Base-by-base conservation (phyloP, 2,888 invertebrate genomes). In the Cyrtodaria siliqua region DNA sequence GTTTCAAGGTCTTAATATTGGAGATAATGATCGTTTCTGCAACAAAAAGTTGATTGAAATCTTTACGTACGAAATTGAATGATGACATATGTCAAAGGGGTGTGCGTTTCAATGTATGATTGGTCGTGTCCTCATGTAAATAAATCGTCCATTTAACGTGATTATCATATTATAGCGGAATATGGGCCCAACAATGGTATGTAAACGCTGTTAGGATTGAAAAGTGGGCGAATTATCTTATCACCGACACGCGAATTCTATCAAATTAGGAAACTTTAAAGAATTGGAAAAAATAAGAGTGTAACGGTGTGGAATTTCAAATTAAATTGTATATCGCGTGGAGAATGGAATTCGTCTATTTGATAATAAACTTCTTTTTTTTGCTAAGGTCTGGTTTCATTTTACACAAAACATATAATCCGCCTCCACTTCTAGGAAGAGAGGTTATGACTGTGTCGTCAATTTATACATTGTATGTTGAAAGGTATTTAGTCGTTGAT, bases 11-110 rank as follows among this genome's bases (percentile, higher is more conserved):
- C 12, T 33, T 33, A 33, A 33, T 33, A 33, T 33, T 33, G 33
- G 6, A 12, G 33, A 33, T 33, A 33, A 33, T 33, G 33, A 33
- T 33, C 33, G 12, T 4, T 33, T 33, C 12, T 12, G 12, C 33
- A 12, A 33, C 33, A 33, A 33, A 33, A 33, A 33, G 6, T 33
- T 33, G 33, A 33, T 33, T 33, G 33, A 33, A 8, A 33, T n/a
- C 55, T 69, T 49, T 69, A 60, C 55, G 42, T 47, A 61, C 47
- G 52, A 60, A 61, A 69, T 69, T 69, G 68, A 69, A 61, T 42
- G 40, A 61, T 60, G 68, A 69, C 61, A 53, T 23, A 44, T 61
- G 61, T 53, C 60, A 53, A 60, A 42, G 20, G 2, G 20, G 4
- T 40, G 42, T 26, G 26, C 16, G 14, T 33, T 33, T 33, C 6